Evolutionary conservation across 2,888 invertebrate species (phyloP).

Genomic region (Zygaena filipendulae): DNA sequence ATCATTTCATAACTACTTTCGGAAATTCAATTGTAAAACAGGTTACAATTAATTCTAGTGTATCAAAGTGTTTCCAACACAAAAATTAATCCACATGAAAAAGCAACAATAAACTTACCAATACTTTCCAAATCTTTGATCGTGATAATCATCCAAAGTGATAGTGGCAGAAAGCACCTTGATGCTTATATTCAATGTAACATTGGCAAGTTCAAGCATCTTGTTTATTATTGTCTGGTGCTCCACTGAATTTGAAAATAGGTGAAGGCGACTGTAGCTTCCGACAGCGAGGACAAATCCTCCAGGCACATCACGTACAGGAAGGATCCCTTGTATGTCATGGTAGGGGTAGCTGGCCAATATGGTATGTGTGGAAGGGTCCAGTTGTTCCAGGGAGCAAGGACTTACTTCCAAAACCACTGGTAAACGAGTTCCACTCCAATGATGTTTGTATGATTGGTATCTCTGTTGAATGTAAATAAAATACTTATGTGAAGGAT

Average conservation of each 20-base stretch:
- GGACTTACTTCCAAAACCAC: slow-evolving; percentile 92
- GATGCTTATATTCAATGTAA: slow-evolving; percentile 84
- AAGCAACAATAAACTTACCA: slow-evolving; percentile 64
- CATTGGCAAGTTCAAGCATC: slow-evolving; percentile 83
- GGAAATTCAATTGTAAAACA: too few relatives aligned
- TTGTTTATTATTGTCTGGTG: slow-evolving; percentile 89
- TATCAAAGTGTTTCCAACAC: too few relatives aligned
- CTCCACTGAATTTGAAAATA: slow-evolving; percentile 85
- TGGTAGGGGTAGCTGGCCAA: slow-evolving; percentile 72
- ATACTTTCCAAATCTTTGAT: slow-evolving; percentile 91
- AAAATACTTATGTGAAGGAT: slow-evolving; percentile 1
- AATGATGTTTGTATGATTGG: slow-evolving; percentile 94
- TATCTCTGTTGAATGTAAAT: slow-evolving; percentile 71
- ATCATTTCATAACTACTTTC: too few relatives aligned
- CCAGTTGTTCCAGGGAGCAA: slow-evolving; percentile 90
- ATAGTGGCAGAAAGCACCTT: slow-evolving; percentile 86
- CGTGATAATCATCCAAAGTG: slow-evolving; percentile 86
- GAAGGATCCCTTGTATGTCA: slow-evolving; percentile 60
- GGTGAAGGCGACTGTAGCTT: slow-evolving; percentile 90
- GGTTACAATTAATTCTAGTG: too few relatives aligned
- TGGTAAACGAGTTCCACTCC: slow-evolving; percentile 93
- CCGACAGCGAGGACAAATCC: slow-evolving; percentile 93
- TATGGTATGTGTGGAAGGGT: slow-evolving; percentile 84
- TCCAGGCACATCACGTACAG: slow-evolving; percentile 89
- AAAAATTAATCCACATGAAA: too few relatives aligned